Percentiles rank a stretch among this genome's conserved stretches.
phyloP scores from a whole-genome alignment of 2,797 vertebrate species.

The Sebastes itinus region DNA sequence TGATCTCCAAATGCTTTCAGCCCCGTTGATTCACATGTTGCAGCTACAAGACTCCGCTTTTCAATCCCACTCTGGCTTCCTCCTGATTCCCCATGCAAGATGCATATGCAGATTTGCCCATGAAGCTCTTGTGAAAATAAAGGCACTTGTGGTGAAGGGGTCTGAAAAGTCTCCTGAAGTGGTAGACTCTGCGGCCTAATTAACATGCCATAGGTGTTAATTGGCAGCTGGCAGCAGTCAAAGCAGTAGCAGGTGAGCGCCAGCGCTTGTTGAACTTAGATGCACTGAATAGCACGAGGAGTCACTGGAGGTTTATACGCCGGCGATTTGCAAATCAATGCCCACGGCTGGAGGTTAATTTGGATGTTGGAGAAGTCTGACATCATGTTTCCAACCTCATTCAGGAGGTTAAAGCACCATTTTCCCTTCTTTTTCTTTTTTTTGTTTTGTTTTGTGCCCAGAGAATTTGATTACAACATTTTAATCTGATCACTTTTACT shows the following conservation, averaged over 20 bases:
- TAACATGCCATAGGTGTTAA: constrained; percentile 86
- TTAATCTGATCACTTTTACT: constrained; percentile 1
- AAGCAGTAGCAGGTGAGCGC: constrained; percentile 77
- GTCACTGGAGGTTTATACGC: constrained; percentile 65
- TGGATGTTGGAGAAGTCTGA: constrained; percentile 73
- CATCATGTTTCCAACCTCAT: constrained; percentile 76
- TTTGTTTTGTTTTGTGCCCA: neutral
- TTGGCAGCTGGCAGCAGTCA: constrained; percentile 79
- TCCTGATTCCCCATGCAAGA: constrained; percentile 59
- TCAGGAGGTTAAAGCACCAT: constrained; percentile 72
- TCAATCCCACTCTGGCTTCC: constrained; percentile 41
- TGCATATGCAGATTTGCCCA: constrained; percentile 72
- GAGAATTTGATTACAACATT: constrained; percentile 14
- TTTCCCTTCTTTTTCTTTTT: constrained; percentile 16
- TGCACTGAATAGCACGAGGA: constrained; percentile 66
- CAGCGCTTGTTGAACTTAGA: constrained; percentile 70
- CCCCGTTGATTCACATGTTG: constrained; percentile 38
- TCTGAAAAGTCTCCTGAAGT: constrained; percentile 81
- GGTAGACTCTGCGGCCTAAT: constrained; percentile 78
- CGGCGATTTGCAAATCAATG: constrained; percentile 80
- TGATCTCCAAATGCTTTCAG: constrained; percentile 37
- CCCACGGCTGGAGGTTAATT: constrained; percentile 76
- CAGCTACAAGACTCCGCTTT: constrained; percentile 14
- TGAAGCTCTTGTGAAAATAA: constrained; percentile 71
- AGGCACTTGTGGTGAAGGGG: constrained; percentile 78